Evolutionary conservation across 2,888 invertebrate genomes (phyloP).

Genomic region (Caenorhabditis panamensis): DNA sequence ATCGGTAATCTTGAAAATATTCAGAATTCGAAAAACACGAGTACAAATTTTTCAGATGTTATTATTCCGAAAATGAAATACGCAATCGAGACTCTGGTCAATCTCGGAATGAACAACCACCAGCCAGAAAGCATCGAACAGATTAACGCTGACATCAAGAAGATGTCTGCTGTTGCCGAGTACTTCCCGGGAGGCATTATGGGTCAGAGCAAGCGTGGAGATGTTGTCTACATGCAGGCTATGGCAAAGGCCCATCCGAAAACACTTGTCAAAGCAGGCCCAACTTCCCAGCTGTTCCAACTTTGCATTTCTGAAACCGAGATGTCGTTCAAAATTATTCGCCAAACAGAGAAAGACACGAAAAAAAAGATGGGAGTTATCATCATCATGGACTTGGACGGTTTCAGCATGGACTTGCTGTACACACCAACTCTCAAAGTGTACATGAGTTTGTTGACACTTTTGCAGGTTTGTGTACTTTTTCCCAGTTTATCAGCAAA

Average conservation of each 20-base stretch:
- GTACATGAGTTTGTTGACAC: conserved; percentile 73
- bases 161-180: conserved; percentile 67
- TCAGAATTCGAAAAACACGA: no score
- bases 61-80: conserved; percentile 66
- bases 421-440: conserved; percentile 73
- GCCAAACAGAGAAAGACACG: conserved; percentile 50
- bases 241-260: conserved; percentile 72
- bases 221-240: conserved; percentile 69
- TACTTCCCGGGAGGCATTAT: conserved; percentile 76
- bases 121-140: conserved; percentile 65
- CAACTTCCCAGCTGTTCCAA: conserved; percentile 72
- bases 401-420: conserved; percentile 76
- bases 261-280: conserved; percentile 71
- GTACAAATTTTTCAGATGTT: no score
- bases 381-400: conserved; percentile 78
- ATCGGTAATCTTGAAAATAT: conserved; percentile 62
- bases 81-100: conserved; percentile 55
- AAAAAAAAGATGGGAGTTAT: conserved; percentile 72
- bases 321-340: conserved; percentile 71
- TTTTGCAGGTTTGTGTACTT: conserved; percentile 69
- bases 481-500: not conserved
- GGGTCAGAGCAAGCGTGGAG: conserved; percentile 65
- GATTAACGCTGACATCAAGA: conserved; percentile 68
- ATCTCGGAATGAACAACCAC: conserved; percentile 57
- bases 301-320: conserved; percentile 73